phyloP scores from a whole-genome alignment of 2,888 invertebrate species.

The Pogonocherus hispidulus region DNA sequence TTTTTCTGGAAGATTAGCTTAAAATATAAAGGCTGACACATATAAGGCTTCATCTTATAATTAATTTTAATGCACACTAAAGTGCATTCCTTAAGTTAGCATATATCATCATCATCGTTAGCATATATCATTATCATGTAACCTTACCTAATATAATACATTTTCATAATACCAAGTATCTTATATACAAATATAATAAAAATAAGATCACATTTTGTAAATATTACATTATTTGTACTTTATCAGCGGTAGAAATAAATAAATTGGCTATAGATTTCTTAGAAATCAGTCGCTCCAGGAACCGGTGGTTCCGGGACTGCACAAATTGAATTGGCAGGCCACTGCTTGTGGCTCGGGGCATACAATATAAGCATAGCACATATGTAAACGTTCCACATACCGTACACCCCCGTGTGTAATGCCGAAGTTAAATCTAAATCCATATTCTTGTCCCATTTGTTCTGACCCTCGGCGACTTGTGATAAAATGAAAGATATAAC shows the following conservation, averaged over 20 bases:
- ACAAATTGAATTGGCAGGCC: constrained; percentile 81
- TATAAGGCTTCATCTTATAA: constrained; percentile 18
- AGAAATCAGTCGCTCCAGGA: constrained; percentile 58
- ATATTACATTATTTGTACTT: constrained; percentile 28
- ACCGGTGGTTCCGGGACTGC: constrained; percentile 64
- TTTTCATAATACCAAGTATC: constrained; percentile 15
- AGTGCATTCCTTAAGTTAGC: too few species aligned
- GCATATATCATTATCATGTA: background rate
- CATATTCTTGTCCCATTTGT: constrained; percentile 94
- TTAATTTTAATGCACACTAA: constrained; percentile 2
- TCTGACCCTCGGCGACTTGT: constrained; percentile 92
- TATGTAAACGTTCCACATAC: constrained; percentile 99
- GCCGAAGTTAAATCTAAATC: constrained; percentile 95
- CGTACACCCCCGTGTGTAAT: constrained; percentile 97
- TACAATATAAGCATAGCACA: constrained; percentile 94
- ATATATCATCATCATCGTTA: too few species aligned
- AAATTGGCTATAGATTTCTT: constrained; percentile 9
- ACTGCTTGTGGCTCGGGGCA: constrained; percentile 95
- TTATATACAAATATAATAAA: constrained; percentile 18
- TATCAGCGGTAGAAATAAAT: constrained; percentile 24
- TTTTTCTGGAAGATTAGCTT: constrained; percentile 11
- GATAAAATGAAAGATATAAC: constrained; percentile 92
- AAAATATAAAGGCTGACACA: background rate
- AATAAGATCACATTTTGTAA: constrained; percentile 28
- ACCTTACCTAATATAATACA: constrained; percentile 16